Evolutionary conservation across 2,797 vertebrate genomes (phyloP), one percentile per base, ranked within the genome.

Genomic region (Trematomus bernacchii): DNA sequence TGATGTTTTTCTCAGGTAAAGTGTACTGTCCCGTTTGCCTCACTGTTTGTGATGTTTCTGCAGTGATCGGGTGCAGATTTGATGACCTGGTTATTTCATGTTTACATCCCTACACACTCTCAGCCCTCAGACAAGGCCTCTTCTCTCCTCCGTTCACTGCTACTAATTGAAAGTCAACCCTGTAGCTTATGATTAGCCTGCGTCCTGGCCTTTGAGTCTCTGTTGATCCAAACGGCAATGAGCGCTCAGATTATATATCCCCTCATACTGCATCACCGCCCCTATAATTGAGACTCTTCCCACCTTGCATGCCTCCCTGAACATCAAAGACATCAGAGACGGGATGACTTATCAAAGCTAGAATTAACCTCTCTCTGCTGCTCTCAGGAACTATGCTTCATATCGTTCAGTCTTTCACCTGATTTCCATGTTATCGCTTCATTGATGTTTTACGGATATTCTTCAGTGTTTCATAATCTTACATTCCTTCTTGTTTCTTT

Each of bases 271-370:
- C 70, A 71, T 66, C 8, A 2, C 85, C 71, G 63, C 87, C 91
- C 85, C 87, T 90, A 91, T 91, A 88, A 92, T 92, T 77, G 67
- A 84, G 48, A 76, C 81, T 73, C 66, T 90, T 89, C 83, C 80
- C 79, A 86, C 86, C 83, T 91, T 50, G 64, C 86, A 89, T 77
- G 85, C 85, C 82, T 90, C 66, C 66, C 70, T 83, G 79, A 85
- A 90, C 93, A 91, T 93, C 92, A 94, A 91, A 92, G 77, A 75
- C 76, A 52, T 71, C 72, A 80, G 80, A 84, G 74, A 51, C 64
- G 67, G 80, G 76, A 18, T 53, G 84, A 83, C 80, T 91, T 87
- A 87, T 87, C 85, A 85, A 89, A 89, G 84, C 70, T 19, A 23
- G 71, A 63, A 42, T 65, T 37, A 37, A 9, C 33, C 78, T 50